Conservation (phyloP, 2,888 invertebrate species). For the Adineta ricciae region DNA sequence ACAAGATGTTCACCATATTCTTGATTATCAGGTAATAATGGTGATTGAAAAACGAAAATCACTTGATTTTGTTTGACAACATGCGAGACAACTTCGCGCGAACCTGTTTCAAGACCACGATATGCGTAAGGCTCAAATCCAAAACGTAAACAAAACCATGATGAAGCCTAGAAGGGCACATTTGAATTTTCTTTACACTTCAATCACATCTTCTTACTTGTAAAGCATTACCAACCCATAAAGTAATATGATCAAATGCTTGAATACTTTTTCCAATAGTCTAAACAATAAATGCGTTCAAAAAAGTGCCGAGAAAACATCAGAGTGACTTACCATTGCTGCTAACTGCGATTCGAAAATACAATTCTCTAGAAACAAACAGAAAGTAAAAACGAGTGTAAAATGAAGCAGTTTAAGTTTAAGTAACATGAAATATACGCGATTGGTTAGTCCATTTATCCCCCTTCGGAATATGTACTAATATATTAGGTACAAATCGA, state of each 20-base stretch:
- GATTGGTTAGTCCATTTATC: no score
- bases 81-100: constrained; percentile 69
- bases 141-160: constrained; percentile 76
- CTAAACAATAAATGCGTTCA: not conserved
- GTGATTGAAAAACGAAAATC: constrained; percentile 77
- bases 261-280: not conserved
- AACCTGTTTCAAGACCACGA: constrained; percentile 86
- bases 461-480: no score
- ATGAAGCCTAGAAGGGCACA: constrained; percentile 64
- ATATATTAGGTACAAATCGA: no score
- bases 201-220: constrained; percentile 58
- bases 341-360: no score
- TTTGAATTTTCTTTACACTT: no score
- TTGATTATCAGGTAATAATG: constrained; percentile 69
- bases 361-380: no score
- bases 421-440: no score
- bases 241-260: constrained; percentile 65
- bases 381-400: no score
- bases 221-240: constrained; percentile 96
- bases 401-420: no score
- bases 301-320: not conserved
- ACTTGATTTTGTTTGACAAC: constrained; percentile 83
- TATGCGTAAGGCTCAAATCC: constrained; percentile 87
- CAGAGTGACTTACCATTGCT: not conserved
- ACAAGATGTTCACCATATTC: constrained; percentile 68